phyloP scores from a whole-genome alignment of 2,113 vertebrate genomes.

The Oncorhynchus nerka region DNA sequence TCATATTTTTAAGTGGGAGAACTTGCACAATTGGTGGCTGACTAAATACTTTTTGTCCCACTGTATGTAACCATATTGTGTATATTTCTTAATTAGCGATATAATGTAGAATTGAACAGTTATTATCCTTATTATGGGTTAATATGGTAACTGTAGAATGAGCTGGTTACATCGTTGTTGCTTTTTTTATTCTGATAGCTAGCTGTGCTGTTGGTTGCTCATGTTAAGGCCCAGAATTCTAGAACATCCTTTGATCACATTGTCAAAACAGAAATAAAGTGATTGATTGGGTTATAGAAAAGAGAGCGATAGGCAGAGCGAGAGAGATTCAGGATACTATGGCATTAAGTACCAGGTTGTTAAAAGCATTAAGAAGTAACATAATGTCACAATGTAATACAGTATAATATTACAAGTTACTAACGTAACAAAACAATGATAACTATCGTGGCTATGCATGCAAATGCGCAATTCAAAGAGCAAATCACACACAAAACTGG shows the following conservation, averaged over 20 bases:
- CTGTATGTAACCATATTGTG: neutral
- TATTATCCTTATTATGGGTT: neutral
- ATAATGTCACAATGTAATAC: neutral
- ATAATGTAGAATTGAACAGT: too few species aligned
- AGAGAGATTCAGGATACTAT: neutral
- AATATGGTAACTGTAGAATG: neutral
- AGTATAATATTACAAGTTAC: neutral
- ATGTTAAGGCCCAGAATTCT: neutral
- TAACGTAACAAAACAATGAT: neutral
- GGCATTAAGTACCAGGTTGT: neutral
- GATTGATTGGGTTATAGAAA: neutral
- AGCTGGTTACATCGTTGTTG: neutral
- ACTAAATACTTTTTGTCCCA: too few species aligned
- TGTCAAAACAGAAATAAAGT: neutral
- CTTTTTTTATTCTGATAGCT: neutral
- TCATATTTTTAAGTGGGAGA: too few species aligned
- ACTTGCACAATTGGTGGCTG: too few species aligned
- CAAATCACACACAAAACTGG: conserved; percentile 32
- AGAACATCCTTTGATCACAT: neutral
- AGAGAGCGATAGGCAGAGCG: neutral
- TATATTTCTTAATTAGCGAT: too few species aligned
- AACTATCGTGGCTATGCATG: conserved; percentile 36
- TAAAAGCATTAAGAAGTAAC: neutral
- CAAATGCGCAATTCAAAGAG: conserved; percentile 58
- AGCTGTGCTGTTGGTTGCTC: neutral